phyloP scores from a whole-genome alignment of 2,113 vertebrate species.

The Hypanus sabinus region DNA sequence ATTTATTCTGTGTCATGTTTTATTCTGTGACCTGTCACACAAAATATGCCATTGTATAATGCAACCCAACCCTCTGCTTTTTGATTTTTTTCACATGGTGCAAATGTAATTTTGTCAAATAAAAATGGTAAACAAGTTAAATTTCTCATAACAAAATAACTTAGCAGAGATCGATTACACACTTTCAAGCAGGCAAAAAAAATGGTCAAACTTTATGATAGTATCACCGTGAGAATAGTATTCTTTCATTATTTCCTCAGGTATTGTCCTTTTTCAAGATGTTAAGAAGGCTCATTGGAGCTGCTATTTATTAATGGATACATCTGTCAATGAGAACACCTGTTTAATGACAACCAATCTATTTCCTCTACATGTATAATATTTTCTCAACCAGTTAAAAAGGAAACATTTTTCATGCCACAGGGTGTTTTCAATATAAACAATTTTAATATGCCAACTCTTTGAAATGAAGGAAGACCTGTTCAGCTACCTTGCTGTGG shows the following conservation, averaged over 20 bases:
- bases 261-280: not conserved
- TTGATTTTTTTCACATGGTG: not conserved
- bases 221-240: not conserved
- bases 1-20: conserved; percentile 34
- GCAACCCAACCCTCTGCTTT: not conserved
- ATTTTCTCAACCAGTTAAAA: not conserved
- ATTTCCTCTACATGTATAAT: not conserved
- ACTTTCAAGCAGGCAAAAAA: not conserved
- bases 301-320: conserved; percentile 22
- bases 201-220: conserved; percentile 31
- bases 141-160: conserved; percentile 28
- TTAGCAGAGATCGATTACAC: conserved; percentile 24
- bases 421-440: not conserved
- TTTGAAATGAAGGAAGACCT: not conserved
- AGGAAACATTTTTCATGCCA: conserved; percentile 22
- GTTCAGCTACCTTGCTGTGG: not conserved
- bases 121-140: conserved; percentile 27
- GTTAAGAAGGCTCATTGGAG: not conserved
- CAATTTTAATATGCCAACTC: not conserved
- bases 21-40: conserved; percentile 31
- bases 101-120: not conserved
- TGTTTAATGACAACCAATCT: conserved; percentile 19
- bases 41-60: not conserved
- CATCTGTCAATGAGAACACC: not conserved
- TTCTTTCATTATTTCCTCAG: conserved; percentile 18